Base-by-base conservation (phyloP, 2,113 vertebrate species). In the Eulemur macaco region DNA sequence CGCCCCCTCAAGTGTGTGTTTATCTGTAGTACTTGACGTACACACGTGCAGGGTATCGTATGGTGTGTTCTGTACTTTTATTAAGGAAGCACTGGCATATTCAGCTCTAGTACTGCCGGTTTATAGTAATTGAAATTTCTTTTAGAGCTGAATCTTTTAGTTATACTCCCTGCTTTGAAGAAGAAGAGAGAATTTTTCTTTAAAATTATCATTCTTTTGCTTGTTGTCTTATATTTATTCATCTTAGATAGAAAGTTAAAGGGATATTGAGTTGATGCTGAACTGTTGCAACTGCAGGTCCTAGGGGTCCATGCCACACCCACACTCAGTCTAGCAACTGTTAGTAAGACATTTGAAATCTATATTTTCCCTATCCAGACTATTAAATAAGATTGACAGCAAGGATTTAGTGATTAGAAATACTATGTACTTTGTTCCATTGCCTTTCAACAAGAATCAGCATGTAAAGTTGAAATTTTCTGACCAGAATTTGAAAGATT, bases 391-490 rank as follows among this genome's bases (percentile, higher is more conserved):
- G 89, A 89, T 74, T 82, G 37, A 95, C 95, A 74, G 76, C 94
- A 96, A 97, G 17, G 92, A 94, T 97, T 97, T 98, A 98, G 96
- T 76, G 20, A 86, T 95, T 88, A 98, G 97, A 96, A 97, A 97
- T 97, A 91, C 94, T 96, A 23, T 92, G 2, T 97, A 64, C 74
- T 97, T 95, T 97, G 34, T 97, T 86, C 94, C 95, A 34, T 89
- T 98, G 84, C 94, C 92, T 98, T 97, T 98, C 96, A 97, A 9
- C 85, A 95, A 97, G 96, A 98, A 94, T 95, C 95, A 98, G 86
- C 94, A 60, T 98, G 91, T 98, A 98, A 96, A 91, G 37, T 98
- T 98, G 97, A 96, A 97, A 96, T 97, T 97, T 97, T 89, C 93
- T 64, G 82, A 95, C 97, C 78, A 98, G 97, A 96, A 95, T 96